Conservation (phyloP, 2,888 invertebrate genomes). For the Tanytarsus gracilentus region DNA sequence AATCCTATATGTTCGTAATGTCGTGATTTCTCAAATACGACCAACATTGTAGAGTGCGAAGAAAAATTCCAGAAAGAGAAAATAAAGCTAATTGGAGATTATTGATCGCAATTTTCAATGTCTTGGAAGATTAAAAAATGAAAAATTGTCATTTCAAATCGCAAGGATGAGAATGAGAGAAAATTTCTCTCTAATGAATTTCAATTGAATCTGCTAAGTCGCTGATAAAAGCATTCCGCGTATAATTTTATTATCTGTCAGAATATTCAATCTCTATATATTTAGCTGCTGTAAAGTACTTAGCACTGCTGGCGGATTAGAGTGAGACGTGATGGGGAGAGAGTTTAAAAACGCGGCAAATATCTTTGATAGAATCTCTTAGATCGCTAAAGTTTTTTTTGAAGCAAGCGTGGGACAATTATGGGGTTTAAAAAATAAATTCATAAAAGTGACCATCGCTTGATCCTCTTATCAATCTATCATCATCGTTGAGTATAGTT, state of each 20-base stretch:
- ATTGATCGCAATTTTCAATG: conserved; percentile 16
- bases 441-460: too few species aligned
- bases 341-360: too few species aligned
- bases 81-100: conserved; percentile 19
- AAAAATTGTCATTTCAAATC: conserved; percentile 13
- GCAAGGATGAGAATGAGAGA: neutral
- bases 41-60: neutral
- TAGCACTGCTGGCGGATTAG: too few species aligned
- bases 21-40: conserved; percentile 3
- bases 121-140: conserved; percentile 5
- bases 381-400: too few species aligned
- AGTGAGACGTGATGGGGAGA: too few species aligned
- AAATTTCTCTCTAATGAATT: conserved; percentile 12
- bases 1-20: conserved; percentile 12
- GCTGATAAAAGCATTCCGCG: conserved; percentile 1
- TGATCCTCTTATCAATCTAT: too few species aligned
- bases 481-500: too few species aligned
- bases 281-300: too few species aligned
- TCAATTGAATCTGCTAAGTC: conserved; percentile 6
- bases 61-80: neutral
- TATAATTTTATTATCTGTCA: conserved; percentile 13
- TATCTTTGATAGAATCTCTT: too few species aligned
- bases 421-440: too few species aligned
- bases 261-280: too few species aligned
- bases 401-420: too few species aligned